A percentile compares a stretch with the other conserved stretches of the same genome.
Conservation (phyloP, 30 jellyfish, hydroid and myxozoan genomes). For the Hydractinia symbiolongicarpus region DNA sequence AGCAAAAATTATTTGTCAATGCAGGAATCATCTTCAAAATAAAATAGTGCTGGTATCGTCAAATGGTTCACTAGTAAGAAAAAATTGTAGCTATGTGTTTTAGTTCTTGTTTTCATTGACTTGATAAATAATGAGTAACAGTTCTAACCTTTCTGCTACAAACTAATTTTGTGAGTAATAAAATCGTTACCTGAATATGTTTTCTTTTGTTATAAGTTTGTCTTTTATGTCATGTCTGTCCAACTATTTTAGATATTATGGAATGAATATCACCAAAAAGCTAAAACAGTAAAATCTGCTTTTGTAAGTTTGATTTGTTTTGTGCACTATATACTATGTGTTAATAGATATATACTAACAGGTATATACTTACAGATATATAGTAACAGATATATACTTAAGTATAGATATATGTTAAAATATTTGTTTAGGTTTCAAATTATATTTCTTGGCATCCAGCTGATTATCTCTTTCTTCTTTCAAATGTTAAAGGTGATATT, state of each 20-base stretch:
- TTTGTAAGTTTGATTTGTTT: conserved; percentile 15
- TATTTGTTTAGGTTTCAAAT: conserved; percentile 40
- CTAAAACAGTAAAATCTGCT: conserved; percentile 43
- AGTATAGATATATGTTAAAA: too few species aligned
- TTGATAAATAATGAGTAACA: background rate
- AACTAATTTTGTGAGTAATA: too few species aligned
- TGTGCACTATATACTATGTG: too few species aligned
- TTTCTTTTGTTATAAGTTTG: background rate
- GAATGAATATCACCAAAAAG: conserved; percentile 48
- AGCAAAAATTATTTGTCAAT: conserved; percentile 49
- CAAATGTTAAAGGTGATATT: conserved; percentile 60
- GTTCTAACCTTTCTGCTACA: too few species aligned
- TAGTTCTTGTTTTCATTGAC: background rate
- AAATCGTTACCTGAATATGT: too few species aligned
- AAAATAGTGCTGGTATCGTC: conserved; percentile 53
- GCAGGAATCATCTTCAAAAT: conserved; percentile 56
- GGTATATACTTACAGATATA: too few species aligned
- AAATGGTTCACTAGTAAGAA: conserved; percentile 55
- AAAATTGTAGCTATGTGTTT: background rate
- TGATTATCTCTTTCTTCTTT: conserved; percentile 55
- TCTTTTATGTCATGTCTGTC: background rate
- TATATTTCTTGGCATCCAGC: conserved; percentile 71
- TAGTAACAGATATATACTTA: too few species aligned
- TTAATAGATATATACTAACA: too few species aligned
- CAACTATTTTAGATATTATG: conserved; percentile 38